Percentiles rank a stretch among this genome's conserved stretches.
phyloP scores from a whole-genome alignment of 2,888 invertebrate species.

The Pteria penguin region DNA sequence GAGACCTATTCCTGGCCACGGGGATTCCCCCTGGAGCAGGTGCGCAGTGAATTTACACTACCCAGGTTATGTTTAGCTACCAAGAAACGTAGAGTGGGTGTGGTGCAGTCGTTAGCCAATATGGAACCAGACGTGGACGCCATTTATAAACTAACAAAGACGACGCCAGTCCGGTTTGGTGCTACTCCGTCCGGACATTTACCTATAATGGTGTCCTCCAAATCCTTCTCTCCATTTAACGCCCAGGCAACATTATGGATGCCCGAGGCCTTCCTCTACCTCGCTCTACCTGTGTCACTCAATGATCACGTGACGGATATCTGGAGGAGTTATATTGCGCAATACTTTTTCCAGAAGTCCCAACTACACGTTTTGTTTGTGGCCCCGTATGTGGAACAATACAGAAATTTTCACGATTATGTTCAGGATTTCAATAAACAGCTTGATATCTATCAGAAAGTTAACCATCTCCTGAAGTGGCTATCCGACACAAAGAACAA shows the following conservation, averaged over 20 bases:
- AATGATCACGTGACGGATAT: slow-evolving; percentile 36
- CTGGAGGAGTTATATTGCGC: slow-evolving; percentile 40
- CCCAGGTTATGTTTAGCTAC: slow-evolving; percentile 10
- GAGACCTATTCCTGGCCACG: slow-evolving; percentile 35
- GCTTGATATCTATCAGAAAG: too few species aligned
- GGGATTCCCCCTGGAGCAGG: slow-evolving; percentile 28
- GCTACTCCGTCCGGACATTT: slow-evolving; percentile 2
- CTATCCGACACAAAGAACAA: too few species aligned
- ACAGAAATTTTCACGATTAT: too few species aligned
- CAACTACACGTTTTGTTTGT: slow-evolving; percentile 13
- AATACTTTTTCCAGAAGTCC: slow-evolving; percentile 26
- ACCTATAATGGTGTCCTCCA: slow-evolving; percentile 12
- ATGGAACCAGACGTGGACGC: slow-evolving; percentile 41
- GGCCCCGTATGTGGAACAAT: slow-evolving; percentile 33
- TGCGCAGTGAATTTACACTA: slow-evolving; percentile 2
- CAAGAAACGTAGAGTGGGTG: not conserved
- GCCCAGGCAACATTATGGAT: slow-evolving; percentile 37
- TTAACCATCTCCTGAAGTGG: too few species aligned
- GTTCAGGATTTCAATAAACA: too few species aligned
- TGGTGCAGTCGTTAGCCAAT: slow-evolving; percentile 37
- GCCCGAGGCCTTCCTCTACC: slow-evolving; percentile 17
- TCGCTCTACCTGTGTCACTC: slow-evolving; percentile 28
- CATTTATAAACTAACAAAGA: slow-evolving; percentile 29
- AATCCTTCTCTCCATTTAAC: slow-evolving; percentile 31
- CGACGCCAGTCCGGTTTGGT: slow-evolving; percentile 33